These are phyloP conservation scores for Eustalomyia histrio DNA, from an alignment of 2,888 invertebrate species.

Conservation along the genomic window DNA sequence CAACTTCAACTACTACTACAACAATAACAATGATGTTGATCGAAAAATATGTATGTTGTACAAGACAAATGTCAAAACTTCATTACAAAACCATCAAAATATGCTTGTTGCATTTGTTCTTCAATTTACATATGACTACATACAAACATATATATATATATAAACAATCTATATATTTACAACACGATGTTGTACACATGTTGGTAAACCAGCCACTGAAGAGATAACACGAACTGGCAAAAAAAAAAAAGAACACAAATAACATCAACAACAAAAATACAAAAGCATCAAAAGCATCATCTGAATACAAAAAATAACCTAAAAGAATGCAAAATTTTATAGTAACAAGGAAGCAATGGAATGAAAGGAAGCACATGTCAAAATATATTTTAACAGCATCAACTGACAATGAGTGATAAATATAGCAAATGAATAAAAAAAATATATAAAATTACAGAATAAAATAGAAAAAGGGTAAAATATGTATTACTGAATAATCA, in stretches of 20 bases:
- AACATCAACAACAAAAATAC: too few species aligned
- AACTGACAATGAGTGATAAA: conserved; percentile 64
- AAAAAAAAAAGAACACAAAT: too few species aligned
- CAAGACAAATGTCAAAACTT: conserved; percentile 65
- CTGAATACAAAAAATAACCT: conserved; percentile 11
- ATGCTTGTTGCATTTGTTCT: conserved; percentile 48
- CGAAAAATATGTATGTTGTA: conserved; percentile 18
- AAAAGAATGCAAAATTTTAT: conserved; percentile 54
- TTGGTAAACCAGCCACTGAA: conserved; percentile 51
- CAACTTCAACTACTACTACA: conserved; percentile 15
- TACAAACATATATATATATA: not conserved
- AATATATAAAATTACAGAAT: conserved; percentile 23
- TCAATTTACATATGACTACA: conserved; percentile 9
- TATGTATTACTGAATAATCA: too few species aligned
- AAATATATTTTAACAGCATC: conserved; percentile 64
- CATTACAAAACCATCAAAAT: conserved; percentile 65
- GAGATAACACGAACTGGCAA: conserved; percentile 38
- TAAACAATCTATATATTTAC: not conserved
- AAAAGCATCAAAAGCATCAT: conserved; percentile 32
- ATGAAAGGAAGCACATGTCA: conserved; percentile 69
- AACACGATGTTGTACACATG: conserved; percentile 57
- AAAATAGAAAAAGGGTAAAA: not conserved
- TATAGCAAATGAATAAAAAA: conserved; percentile 59
- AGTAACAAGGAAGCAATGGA: conserved; percentile 63
- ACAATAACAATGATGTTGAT: not conserved